Evolutionary conservation across 2,113 vertebrate species (phyloP), one percentile per base, ranked within the genome.

Genomic region (Notiomystis cincta): DNA sequence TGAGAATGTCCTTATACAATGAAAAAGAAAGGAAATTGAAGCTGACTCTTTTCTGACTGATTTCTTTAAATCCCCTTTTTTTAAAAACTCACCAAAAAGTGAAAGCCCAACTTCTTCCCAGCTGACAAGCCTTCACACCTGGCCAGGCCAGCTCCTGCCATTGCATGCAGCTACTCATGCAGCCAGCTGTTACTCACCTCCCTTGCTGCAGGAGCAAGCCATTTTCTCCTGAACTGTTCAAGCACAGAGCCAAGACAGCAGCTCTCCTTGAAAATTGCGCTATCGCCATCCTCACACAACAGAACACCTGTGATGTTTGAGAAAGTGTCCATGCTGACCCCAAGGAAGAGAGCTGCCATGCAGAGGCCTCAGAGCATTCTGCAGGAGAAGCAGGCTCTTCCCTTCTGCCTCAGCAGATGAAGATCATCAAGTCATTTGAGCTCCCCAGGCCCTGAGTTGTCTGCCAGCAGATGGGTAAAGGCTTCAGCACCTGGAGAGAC

Each of bases 291-390:
- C 13, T 76, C 15, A 57, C 19, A 7, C 14, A 51, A 27, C 30
- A 47, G 15, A 38, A 53, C 7, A 1, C 1, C 0, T 21, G 4
- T 22, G 8, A 42, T 11, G 1, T 13, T 80, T 58, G 47, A 27
- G 66, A 25, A 92, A 11, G n/a, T 7, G 2, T 11, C 2, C 2
- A 0, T 3, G 9, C 19, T 82, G 9, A 33, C 44, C 67, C 15
- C 19, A 27, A 42, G 54, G 33, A 50, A 2, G 3, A 86, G 6
- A 24, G 9, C 0, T 62, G 27, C 11, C 54, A 3, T 5, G 10
- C 9, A 24, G 38, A 64, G 37, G 17, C 12, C 2, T 6, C 16
- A 28, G 10, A 71, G 24, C 0, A 0, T 3, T 23, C 33, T 60
- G 21, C 4, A 65, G 38, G 15, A 78, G 38, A n/a, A 67, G 51